Conservation (phyloP, 2,113 vertebrate species). For the Cacatua alba region DNA sequence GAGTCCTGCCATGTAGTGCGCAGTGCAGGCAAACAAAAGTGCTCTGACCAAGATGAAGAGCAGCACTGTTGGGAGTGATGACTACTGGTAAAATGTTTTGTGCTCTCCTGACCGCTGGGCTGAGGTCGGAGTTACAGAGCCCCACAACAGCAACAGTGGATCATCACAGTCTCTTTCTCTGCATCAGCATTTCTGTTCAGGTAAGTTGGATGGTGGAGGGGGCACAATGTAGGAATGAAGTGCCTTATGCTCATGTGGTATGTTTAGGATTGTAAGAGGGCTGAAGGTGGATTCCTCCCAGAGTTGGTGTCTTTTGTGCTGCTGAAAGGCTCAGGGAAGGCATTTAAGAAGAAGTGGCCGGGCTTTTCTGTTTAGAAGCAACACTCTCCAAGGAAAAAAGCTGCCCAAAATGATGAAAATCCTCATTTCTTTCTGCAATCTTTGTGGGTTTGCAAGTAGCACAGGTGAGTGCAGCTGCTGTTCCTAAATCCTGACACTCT, state of each 20-base stretch:
- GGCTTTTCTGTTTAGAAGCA: not conserved
- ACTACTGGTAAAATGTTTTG: not conserved
- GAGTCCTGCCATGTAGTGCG: not conserved
- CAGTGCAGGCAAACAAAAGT: not conserved
- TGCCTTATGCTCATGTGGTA: not conserved
- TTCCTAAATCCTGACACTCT: not conserved
- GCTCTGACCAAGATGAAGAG: not conserved
- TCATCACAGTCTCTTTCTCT: not conserved
- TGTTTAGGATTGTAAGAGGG: not conserved
- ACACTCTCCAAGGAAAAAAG: not conserved
- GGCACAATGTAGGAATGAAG: not conserved
- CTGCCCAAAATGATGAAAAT: not conserved
- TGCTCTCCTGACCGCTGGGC: not conserved
- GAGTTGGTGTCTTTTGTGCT: not conserved
- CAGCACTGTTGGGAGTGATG: not conserved
- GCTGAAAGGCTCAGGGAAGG: not conserved
- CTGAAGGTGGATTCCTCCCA: not conserved
- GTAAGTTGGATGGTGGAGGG: not conserved
- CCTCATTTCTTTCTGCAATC: slow-evolving; percentile 5
- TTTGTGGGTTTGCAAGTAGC: not conserved
- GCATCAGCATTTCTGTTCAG: not conserved
- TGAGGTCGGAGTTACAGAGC: not conserved
- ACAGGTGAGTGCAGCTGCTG: not conserved
- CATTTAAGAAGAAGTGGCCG: not conserved
- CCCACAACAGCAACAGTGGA: not conserved